A percentile compares a stretch with the other conserved stretches of the same genome.
Conservation (phyloP, 2,113 vertebrate genomes). For the Anoplopoma fimbria region DNA sequence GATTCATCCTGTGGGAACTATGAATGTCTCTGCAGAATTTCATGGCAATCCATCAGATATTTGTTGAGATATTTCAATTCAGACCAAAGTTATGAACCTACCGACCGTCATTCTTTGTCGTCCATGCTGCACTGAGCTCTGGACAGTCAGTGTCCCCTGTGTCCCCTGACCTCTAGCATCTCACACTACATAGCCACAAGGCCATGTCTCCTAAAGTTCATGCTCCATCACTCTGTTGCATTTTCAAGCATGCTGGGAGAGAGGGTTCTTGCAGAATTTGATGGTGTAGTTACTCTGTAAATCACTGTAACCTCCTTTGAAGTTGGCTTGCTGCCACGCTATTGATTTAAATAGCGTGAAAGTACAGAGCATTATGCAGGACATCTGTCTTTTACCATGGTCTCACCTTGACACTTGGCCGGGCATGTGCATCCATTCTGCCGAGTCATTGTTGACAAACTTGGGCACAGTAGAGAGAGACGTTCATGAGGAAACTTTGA, state of each 20-base stretch:
- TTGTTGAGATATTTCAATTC: neutral
- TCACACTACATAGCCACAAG: neutral
- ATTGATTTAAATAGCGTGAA: conserved; percentile 50
- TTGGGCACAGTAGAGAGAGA: conserved; percentile 12
- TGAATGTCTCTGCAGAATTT: neutral
- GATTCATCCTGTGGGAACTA: neutral
- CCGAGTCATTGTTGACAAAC: conserved; percentile 65
- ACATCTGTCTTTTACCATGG: conserved; percentile 46
- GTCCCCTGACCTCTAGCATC: neutral
- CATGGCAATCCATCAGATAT: neutral
- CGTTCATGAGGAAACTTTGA: conserved; percentile 49
- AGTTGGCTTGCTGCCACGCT: conserved; percentile 33
- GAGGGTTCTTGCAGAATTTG: conserved; percentile 11
- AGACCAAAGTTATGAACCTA: neutral
- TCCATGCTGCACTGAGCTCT: neutral
- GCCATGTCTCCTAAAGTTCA: neutral
- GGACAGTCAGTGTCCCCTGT: neutral
- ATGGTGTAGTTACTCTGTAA: conserved; percentile 17
- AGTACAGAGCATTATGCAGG: conserved; percentile 35
- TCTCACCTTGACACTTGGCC: conserved; percentile 61
- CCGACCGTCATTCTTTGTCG: neutral
- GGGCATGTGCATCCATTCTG: conserved; percentile 46
- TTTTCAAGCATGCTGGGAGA: neutral
- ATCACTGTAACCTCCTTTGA: conserved; percentile 51
- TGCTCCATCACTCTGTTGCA: neutral